Conservation (phyloP, 1,140 invertebrate species). For the Drosophila tani region DNA sequence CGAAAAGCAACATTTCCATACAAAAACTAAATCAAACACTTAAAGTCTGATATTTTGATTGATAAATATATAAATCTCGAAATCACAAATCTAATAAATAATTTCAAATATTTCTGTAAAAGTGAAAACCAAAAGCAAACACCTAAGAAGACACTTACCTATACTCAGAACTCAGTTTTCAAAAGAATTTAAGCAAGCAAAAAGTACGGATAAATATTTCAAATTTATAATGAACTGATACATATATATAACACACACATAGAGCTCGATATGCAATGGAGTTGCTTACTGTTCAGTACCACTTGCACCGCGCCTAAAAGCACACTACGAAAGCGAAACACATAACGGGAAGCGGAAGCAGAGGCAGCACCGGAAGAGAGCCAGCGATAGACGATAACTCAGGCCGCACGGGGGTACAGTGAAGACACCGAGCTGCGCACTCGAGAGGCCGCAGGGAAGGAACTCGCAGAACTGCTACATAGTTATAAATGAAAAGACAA, state of each 20-base stretch:
- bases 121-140: not conserved
- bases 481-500: conserved; percentile 83
- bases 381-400: conserved; percentile 35
- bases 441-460: conserved; percentile 48
- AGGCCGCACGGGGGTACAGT: conserved; percentile 42
- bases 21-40: not conserved
- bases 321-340: conserved; percentile 40
- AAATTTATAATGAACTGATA: conserved; percentile 80
- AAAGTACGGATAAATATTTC: conserved; percentile 58
- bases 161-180: conserved; percentile 57
- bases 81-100: not conserved
- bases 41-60: conserved; percentile 1
- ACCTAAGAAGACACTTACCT: conserved; percentile 17
- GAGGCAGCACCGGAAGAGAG: conserved; percentile 13
- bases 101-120: not conserved
- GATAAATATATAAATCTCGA: not conserved
- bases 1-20: too few species aligned
- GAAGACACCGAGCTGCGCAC: conserved; percentile 43
- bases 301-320: conserved; percentile 58
- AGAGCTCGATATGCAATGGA: conserved; percentile 45
- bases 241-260: conserved; percentile 64
- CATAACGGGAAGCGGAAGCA: not conserved
- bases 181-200: conserved; percentile 47
- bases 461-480: conserved; percentile 80
- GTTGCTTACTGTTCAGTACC: conserved; percentile 59